A percentile compares a stretch with the other conserved stretches of the same genome.
Evolutionary conservation across 2,888 invertebrate genomes (phyloP).

Genomic region (Pheosia gnoma): DNA sequence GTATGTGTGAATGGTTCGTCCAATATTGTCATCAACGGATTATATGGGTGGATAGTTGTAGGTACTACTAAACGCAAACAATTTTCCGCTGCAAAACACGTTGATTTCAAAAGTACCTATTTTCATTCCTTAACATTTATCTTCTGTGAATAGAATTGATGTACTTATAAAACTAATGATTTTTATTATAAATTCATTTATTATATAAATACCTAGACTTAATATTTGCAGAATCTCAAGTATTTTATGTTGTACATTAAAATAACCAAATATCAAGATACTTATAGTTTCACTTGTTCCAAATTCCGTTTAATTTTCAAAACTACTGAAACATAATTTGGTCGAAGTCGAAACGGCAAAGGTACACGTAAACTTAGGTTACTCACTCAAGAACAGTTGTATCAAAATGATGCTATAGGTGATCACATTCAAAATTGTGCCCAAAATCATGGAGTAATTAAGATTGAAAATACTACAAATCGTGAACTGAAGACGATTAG

Average conservation of each 20-base stretch:
- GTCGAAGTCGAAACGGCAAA: neutral
- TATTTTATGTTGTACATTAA: neutral
- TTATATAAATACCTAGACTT: conserved; percentile 2
- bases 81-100: no score
- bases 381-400: conserved; percentile 46
- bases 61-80: no score
- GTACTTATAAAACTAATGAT: neutral
- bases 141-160: neutral
- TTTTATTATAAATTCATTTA: neutral
- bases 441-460: conserved; percentile 56
- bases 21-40: no score
- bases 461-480: conserved; percentile 57
- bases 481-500: conserved; percentile 55
- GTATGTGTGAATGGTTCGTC: no score
- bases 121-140: neutral
- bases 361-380: neutral
- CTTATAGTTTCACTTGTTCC: neutral
- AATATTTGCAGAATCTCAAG: conserved; percentile 31
- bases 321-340: neutral
- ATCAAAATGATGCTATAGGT: conserved; percentile 68
- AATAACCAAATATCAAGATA: neutral
- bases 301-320: neutral
- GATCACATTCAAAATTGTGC: conserved; percentile 59
- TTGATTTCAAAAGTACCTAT: neutral
- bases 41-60: no score